These are phyloP conservation scores for Ibycter americanus DNA, from an alignment of 2,797 vertebrate genomes.

Conservation along the genomic window DNA sequence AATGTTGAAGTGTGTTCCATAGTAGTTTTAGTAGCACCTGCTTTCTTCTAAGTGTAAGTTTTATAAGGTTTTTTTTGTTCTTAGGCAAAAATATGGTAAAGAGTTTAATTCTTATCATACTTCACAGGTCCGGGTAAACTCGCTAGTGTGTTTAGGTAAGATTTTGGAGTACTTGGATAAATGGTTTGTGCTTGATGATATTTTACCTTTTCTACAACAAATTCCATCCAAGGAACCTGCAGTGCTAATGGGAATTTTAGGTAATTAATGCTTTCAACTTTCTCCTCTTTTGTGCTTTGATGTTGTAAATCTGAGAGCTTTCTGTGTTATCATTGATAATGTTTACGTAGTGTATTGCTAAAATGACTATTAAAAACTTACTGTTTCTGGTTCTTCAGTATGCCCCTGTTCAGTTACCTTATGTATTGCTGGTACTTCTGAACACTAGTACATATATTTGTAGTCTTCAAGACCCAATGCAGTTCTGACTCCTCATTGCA, in stretches of 20 bases:
- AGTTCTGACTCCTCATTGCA: neutral
- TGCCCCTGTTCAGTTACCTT: neutral
- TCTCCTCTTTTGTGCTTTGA: neutral
- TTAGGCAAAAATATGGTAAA: neutral
- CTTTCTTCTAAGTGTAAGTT: neutral
- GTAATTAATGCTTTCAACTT: slow-evolving; percentile 73
- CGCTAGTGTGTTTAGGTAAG: slow-evolving; percentile 96
- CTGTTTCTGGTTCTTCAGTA: neutral
- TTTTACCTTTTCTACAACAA: slow-evolving; percentile 96
- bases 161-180: slow-evolving; percentile 98
- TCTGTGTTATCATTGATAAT: neutral
- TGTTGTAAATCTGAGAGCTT: neutral
- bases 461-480: neutral
- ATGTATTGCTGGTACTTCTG: neutral
- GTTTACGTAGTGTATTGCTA: neutral
- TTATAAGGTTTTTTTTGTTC: neutral
- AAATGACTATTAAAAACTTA: neutral
- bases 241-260: slow-evolving; percentile 97
- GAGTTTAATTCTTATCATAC: neutral
- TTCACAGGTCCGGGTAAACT: slow-evolving; percentile 94
- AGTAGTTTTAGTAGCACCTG: neutral
- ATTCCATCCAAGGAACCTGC: slow-evolving; percentile 98
- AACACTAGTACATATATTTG: neutral
- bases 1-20: neutral
- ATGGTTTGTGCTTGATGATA: slow-evolving; percentile 98